Base-by-base conservation (phyloP, 1,140 invertebrate species). In the Ips nitidus region DNA sequence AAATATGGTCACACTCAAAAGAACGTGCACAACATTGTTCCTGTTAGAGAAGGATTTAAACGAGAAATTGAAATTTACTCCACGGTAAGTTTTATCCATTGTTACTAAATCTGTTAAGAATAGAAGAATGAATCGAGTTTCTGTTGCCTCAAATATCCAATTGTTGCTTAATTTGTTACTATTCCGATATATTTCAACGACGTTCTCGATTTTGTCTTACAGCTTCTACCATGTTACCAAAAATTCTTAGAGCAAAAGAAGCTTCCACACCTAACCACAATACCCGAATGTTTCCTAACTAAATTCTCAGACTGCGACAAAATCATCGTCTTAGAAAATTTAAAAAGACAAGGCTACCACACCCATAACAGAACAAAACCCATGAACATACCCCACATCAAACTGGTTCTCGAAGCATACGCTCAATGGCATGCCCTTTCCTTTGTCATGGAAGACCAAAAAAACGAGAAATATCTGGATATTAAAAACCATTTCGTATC, bases 311-410 rank as follows among this genome's bases (percentile, higher is more conserved):
- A 80, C 42, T 74, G 75, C 2, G 73, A 82, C 58, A 82, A 85
- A 77, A 79, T 82, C 41, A 81, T 85, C 3, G 74, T 87, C 42
- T 72, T 87, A 56, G 82, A 86, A 76, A 86, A 88, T 77, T 71
- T 88, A 5, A 75, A 78, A 42, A 52, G 66, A 2, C 38, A 65
- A 2, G 81, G 81, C 1, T 87, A 80, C 69, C 52, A 56, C 6
- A 77, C 86, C 70, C 76, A 81, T 52, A 77, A 84, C 64, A 80
- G 82, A 66, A 77, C 80, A 5, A 66, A 73, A 6, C 75, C 82
- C 2, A 66, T 86, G 2, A 74, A 80, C 2, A 45, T 79, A 7
- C 76, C 81, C 1, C 81, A 83, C 66, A 75, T 83, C 4, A 75
- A 71, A 8, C 47, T 82, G 1, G 79, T 83, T 2, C 76, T 86